Conservation (phyloP, 2,888 invertebrate genomes). For the Parnassius orleans region DNA sequence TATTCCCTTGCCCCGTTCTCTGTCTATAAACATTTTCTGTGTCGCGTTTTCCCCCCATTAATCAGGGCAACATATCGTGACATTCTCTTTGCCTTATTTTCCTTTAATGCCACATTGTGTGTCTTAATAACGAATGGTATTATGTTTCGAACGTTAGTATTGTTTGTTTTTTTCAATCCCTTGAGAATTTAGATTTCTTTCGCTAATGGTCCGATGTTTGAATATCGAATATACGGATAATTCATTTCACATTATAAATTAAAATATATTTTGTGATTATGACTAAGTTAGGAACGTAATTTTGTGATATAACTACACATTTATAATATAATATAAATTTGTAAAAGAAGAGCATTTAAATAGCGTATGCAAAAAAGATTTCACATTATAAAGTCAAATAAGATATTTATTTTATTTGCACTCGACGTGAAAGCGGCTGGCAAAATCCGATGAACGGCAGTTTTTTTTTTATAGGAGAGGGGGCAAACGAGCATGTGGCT, state of each 20-base stretch:
- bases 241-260: background rate
- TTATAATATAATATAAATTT: background rate
- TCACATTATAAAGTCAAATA: constrained; percentile 64
- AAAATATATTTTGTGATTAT: too few relatives aligned
- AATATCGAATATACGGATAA: constrained; percentile 37
- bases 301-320: background rate
- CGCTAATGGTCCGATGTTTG: constrained; percentile 54
- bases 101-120: constrained; percentile 72
- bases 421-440: constrained; percentile 48
- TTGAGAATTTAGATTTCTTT: constrained; percentile 61
- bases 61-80: constrained; percentile 39
- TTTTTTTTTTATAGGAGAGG: too few relatives aligned
- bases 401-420: constrained; percentile 62
- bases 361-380: constrained; percentile 49
- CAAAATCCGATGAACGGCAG: constrained; percentile 46
- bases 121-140: constrained; percentile 75
- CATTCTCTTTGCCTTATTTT: constrained; percentile 62
- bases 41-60: constrained; percentile 50
- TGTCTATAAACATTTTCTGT: constrained; percentile 69
- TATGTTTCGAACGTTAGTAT: constrained; percentile 64
- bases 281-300: background rate
- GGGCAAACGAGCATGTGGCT: too few relatives aligned
- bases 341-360: constrained; percentile 30
- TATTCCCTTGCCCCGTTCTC: constrained; percentile 68
- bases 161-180: constrained; percentile 76